Base-by-base conservation (phyloP, 2,888 invertebrate species). In the Artemia sinica region DNA sequence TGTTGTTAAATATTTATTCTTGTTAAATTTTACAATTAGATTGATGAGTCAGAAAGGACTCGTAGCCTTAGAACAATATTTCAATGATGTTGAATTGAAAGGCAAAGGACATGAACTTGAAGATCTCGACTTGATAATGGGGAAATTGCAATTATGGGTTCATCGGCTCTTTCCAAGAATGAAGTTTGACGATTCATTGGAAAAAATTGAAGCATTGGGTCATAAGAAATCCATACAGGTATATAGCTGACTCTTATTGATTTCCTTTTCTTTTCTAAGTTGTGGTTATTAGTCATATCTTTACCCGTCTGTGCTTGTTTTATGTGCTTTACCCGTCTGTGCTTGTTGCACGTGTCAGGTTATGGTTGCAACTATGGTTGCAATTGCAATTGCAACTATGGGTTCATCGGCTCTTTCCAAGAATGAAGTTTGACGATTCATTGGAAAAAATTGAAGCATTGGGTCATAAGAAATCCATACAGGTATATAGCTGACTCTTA, bases 371-470 rank as follows among this genome's bases (percentile, higher is more conserved):
- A n/a, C n/a, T n/a, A n/a, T n/a, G n/a, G n/a, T n/a, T n/a, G n/a
- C n/a, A n/a, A n/a, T n/a, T n/a, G n/a, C n/a, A 85, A 70, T 77
- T 95, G 69, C 91, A 95, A 74, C 91, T 95, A 76, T 97, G 96
- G 96, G 88, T 87, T 0, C 93, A 95, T 78, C 82, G 94, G 67
- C 79, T 97, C 72, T 94, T 87, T 78, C 95, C 96, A 0, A 90
- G 88, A 75, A 87, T 87, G 75, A 83, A 86, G 13, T 96, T 95
- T 78, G 88, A 88, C 75, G 92, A 94, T 77, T 86, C 89, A 72
- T 78, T 95, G 5, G 81, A 82, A n/a, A 83, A 83, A 75, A 80
- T 87, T 28, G 94, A 94, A 77, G 85, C 85, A 71, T 80, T 96
- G 1, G 94, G 94, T 0, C 81, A 82, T 67, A 94, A 92, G 75